Evolutionary conservation across 2,888 invertebrate species (phyloP).

Genomic region (Eristalis pertinax): DNA sequence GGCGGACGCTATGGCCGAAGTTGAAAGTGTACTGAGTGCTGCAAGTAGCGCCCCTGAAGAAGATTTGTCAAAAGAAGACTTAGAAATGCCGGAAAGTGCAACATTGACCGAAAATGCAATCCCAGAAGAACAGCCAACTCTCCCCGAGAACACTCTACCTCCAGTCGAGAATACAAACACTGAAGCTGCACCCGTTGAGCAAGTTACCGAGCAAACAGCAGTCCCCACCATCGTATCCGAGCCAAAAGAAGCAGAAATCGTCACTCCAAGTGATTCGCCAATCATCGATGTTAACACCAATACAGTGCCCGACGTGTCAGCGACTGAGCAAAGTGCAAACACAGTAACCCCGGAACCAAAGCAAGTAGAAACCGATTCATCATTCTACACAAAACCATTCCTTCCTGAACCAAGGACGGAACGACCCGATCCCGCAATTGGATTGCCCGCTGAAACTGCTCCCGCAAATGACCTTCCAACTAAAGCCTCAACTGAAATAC

Average conservation of each 20-base stretch:
- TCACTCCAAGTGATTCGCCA: neutral
- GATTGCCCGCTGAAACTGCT: neutral
- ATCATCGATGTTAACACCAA: neutral
- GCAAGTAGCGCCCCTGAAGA: neutral
- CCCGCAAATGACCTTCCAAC: neutral
- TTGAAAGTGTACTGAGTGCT: neutral
- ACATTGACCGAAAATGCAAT: neutral
- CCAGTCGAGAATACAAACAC: neutral
- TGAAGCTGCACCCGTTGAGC: neutral
- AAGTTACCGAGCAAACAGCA: neutral
- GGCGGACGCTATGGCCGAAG: neutral
- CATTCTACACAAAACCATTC: neutral
- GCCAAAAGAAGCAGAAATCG: neutral
- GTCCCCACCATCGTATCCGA: neutral
- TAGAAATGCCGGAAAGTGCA: too few species aligned
- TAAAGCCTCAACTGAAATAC: slow-evolving; percentile 13
- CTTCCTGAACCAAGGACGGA: neutral
- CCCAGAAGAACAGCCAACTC: neutral
- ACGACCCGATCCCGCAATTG: neutral
- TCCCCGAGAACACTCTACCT: neutral
- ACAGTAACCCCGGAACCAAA: neutral
- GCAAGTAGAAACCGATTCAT: neutral
- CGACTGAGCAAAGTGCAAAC: neutral
- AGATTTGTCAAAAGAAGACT: too few species aligned
- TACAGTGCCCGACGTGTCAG: neutral